phyloP scores from a whole-genome alignment of 2,888 invertebrate species.

The Agrotis exclamationis region DNA sequence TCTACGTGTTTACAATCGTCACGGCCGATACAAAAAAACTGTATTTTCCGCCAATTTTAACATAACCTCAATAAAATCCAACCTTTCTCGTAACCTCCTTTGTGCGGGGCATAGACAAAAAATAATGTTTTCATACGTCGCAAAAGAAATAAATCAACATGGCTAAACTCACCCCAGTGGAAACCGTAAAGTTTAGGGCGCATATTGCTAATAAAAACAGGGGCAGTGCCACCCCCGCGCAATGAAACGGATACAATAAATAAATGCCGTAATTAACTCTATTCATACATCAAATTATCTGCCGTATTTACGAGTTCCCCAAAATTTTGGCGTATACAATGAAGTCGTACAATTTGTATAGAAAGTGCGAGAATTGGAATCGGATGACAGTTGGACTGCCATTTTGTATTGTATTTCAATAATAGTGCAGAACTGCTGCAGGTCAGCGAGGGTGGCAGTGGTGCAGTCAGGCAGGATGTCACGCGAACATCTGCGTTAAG shows the following conservation, averaged over 20 bases:
- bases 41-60: slow-evolving; percentile 77
- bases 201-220: slow-evolving; percentile 82
- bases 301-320: slow-evolving; percentile 76
- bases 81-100: slow-evolving; percentile 66
- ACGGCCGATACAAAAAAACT: slow-evolving; percentile 65
- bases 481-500: slow-evolving; percentile 61
- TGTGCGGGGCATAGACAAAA: slow-evolving; percentile 68
- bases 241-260: slow-evolving; percentile 89
- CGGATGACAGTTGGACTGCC: slow-evolving; percentile 83
- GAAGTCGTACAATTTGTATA: slow-evolving; percentile 67
- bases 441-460: slow-evolving; percentile 64
- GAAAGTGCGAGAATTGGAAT: slow-evolving; percentile 80
- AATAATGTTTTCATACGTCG: slow-evolving; percentile 65
- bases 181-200: slow-evolving; percentile 78
- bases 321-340: slow-evolving; percentile 76
- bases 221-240: slow-evolving; percentile 75
- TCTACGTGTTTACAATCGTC: slow-evolving; percentile 67
- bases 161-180: slow-evolving; percentile 74
- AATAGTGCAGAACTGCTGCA: slow-evolving; percentile 76
- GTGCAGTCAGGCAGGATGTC: slow-evolving; percentile 52
- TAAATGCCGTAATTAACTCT: slow-evolving; percentile 87
- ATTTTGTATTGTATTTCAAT: slow-evolving; percentile 79
- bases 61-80: slow-evolving; percentile 70
- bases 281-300: slow-evolving; percentile 88
- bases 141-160: slow-evolving; percentile 79